Evolutionary conservation across 1,140 invertebrate species (phyloP), one percentile per base, ranked within the genome.

Genomic region (Trichogramma pretiosum): DNA sequence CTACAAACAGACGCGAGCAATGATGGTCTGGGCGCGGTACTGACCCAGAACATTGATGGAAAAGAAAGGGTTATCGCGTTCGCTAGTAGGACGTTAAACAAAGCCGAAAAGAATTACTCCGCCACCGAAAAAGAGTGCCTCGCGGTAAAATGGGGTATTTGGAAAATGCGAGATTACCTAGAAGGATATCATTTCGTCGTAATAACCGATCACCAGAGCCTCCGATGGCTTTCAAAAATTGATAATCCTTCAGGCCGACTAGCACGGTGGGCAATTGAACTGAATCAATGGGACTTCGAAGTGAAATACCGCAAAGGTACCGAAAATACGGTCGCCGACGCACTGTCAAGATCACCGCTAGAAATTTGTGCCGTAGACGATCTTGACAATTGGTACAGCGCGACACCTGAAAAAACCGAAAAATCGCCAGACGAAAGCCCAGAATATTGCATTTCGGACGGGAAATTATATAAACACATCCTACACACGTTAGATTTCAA

Each of bases 121-220:
- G 46, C 35, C 1, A 41, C 46, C 0, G 26, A 48, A 11, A 2
- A 39, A 0, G 37, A 48, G 11, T 48, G 37, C 14, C 10, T 48
- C 0, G 37, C 37, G 1, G 35, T 41, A 0, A 7, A 39, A 2
- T 41, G 46, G 19, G 36, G 11, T 0, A 41, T 48, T 1, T 14
- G 14, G 0, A 1, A 10, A 7, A 28, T 48, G 19, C 18, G 19
- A 1, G 14, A 5, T 0, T 48, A 48, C n/a, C 2, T 48, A 0
- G 46, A 61, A 35, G 65, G 61, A 11, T 55, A 55, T 14, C 43
- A 60, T 11, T 72, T 75, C 38, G 61, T 34, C 2, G 57, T 73
- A 1, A 24, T 62, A 8, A 73, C 69, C 1, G 71, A 76, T 39
- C 70, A 75, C 33, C 52, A 59, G 9, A 46, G 62, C 2, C 45